phyloP scores from a whole-genome alignment of 2,888 invertebrate genomes.

The Daptonema setosum region DNA sequence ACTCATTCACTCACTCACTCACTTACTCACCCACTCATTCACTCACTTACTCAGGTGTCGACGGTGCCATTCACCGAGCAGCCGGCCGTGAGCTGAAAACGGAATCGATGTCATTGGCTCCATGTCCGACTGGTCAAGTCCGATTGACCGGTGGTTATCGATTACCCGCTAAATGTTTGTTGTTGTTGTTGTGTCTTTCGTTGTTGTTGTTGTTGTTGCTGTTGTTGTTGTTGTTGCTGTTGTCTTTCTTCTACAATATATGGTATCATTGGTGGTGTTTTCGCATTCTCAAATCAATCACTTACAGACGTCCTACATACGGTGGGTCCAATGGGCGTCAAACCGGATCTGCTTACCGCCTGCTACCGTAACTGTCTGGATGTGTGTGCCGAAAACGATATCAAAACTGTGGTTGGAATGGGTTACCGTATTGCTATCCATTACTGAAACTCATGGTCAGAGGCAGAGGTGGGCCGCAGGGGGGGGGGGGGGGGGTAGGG shows the following conservation, averaged over 20 bases:
- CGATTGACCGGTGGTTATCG: conserved; percentile 59
- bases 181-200: neutral
- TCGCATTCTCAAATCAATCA: neutral
- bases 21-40: too few relatives aligned
- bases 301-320: conserved; percentile 64
- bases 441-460: too few relatives aligned
- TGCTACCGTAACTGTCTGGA: conserved; percentile 50
- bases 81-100: conserved; percentile 46
- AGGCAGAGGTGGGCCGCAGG: too few relatives aligned
- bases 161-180: conserved; percentile 60
- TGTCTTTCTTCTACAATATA: neutral
- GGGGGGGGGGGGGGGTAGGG: too few relatives aligned
- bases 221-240: neutral
- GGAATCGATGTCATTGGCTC: conserved; percentile 43
- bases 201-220: neutral
- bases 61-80: conserved; percentile 64
- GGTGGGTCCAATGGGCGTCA: conserved; percentile 59
- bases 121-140: conserved; percentile 59
- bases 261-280: neutral
- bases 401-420: conserved; percentile 46
- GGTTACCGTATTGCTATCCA: too few relatives aligned
- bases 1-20: too few relatives aligned
- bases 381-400: conserved; percentile 30
- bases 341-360: conserved; percentile 40
- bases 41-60: conserved; percentile 42